Base-by-base conservation (phyloP, 2,113 vertebrate genomes). In the Tupaia tana region DNA sequence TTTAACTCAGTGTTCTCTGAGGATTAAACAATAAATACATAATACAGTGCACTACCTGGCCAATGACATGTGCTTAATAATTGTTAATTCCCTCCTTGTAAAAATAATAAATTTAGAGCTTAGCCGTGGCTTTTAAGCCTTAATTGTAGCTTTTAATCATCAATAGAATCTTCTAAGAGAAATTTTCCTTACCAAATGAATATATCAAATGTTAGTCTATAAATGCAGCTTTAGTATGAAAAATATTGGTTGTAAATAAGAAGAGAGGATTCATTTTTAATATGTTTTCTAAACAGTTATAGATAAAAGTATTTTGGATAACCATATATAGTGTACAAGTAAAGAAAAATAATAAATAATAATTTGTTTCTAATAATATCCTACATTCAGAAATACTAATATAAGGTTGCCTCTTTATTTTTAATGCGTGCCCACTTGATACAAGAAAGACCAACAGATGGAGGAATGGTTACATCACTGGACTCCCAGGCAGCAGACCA, bases 211-310 rank as follows among this genome's bases (percentile, higher is more conserved):
- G 87, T 43, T 4, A 52, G 25, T 71, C 54, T 94, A 74, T 79
- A 84, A 84, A 67, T 75, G 83, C 31, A 86, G 3, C 79, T 89
- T 77, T 67, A 66, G 63, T 66, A 63, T 89, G 56, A 85, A 95
- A 96, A 91, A 83, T 71, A 86, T 2, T 88, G 18, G 43, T 31
- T 82, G 9, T 20, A 89, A 94, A 63, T 73, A 63, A 96, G 56
- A 43, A 96, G 96, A 95, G 86, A 91, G 59, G 10, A 67, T 81
- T 87, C 64, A 14, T 88, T 97, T 95, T 86, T 31, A 95, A 73
- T 13, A 34, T 91, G 69, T 74, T 96, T 90, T 81, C 64, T 52
- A 90, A 66, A 64, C 6, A 92, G 22, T 31, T 27, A 89, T 2
- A 75, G 77, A 94, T 78, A 88, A 78, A 84, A 90, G n/a, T 89